These are phyloP conservation scores for Mactra quadrangularis DNA, from an alignment of 1,140 invertebrate genomes.

Conservation along the genomic window DNA sequence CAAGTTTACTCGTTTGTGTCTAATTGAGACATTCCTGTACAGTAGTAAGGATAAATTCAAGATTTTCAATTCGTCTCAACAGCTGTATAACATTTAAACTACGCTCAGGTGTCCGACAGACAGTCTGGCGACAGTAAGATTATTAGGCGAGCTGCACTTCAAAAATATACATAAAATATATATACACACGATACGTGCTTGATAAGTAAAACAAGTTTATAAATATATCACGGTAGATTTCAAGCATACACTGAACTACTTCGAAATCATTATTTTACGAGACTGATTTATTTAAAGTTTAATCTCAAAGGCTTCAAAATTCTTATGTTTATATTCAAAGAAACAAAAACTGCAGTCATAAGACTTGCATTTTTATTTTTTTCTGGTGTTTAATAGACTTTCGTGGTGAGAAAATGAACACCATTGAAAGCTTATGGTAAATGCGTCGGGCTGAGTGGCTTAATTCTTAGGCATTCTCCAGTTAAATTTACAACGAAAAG, in stretches of 20 bases:
- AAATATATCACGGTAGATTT: conserved; percentile 43
- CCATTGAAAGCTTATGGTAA: neutral
- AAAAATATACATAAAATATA: conserved; percentile 64
- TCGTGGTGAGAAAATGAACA: too few species aligned
- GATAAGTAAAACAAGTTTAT: conserved; percentile 38
- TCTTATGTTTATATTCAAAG: too few species aligned
- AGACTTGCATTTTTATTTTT: too few species aligned
- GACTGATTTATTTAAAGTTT: too few species aligned
- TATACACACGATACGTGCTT: conserved; percentile 23
- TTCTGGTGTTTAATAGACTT: too few species aligned
- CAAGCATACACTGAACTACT: conserved; percentile 9
- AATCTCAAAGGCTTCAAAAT: too few species aligned
- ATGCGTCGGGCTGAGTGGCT: neutral
- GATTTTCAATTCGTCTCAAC: conserved; percentile 36
- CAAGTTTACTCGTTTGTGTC: conserved; percentile 35
- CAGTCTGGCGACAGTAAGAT: conserved; percentile 53
- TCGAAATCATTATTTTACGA: too few species aligned
- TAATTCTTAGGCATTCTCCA: too few species aligned
- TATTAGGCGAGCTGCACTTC: conserved; percentile 47
- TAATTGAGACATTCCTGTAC: conserved; percentile 29
- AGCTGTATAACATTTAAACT: conserved; percentile 25
- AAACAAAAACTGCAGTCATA: too few species aligned
- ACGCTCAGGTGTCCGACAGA: conserved; percentile 59
- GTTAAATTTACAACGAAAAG: too few species aligned
- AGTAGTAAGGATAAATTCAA: conserved; percentile 34